These are phyloP conservation scores for Luffia ferchaultella DNA, from an alignment of 2,888 invertebrate genomes.

Conservation along the genomic window DNA sequence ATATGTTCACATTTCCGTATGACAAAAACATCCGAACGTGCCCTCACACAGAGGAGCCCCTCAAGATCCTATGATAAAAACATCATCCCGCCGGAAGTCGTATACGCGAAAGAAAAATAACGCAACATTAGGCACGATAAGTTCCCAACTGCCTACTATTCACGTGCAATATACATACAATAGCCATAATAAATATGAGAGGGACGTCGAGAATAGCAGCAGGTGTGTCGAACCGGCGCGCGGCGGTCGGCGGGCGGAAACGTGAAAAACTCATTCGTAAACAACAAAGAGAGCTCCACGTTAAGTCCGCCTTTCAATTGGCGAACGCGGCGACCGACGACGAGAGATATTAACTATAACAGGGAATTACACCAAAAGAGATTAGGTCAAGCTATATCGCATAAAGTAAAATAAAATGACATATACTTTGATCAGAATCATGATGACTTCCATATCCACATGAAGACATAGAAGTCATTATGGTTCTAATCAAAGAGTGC, in stretches of 20 bases:
- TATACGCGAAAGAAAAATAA: constrained; percentile 31
- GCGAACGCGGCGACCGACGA: too few species aligned
- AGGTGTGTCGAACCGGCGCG: constrained; percentile 46
- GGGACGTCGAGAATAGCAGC: constrained; percentile 24
- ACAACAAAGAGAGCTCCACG: constrained; percentile 55
- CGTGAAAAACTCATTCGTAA: constrained; percentile 58
- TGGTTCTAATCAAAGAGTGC: too few species aligned
- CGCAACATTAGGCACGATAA: constrained; percentile 50
- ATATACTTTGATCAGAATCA: too few species aligned
- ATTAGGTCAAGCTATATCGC: too few species aligned
- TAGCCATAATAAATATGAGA: constrained; percentile 2
- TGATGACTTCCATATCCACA: too few species aligned
- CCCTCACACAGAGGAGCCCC: too few species aligned
- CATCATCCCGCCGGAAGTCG: constrained; percentile 37
- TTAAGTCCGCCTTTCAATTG: too few species aligned
- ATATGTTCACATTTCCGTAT: neutral
- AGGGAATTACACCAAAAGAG: too few species aligned
- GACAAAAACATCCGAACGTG: neutral
- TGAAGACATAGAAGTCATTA: too few species aligned
- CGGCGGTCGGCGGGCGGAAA: constrained; percentile 30
- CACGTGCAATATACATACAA: constrained; percentile 15
- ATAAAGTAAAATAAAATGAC: too few species aligned
- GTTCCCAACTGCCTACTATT: constrained; percentile 44
- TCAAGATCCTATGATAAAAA: constrained; percentile 60
- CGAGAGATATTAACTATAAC: too few species aligned